A percentile compares a stretch with the other conserved stretches of the same genome.
Evolutionary conservation across 30 jellyfish, hydroid and myxozoan genomes (phyloP).

Genomic region (Pelagia noctiluca): DNA sequence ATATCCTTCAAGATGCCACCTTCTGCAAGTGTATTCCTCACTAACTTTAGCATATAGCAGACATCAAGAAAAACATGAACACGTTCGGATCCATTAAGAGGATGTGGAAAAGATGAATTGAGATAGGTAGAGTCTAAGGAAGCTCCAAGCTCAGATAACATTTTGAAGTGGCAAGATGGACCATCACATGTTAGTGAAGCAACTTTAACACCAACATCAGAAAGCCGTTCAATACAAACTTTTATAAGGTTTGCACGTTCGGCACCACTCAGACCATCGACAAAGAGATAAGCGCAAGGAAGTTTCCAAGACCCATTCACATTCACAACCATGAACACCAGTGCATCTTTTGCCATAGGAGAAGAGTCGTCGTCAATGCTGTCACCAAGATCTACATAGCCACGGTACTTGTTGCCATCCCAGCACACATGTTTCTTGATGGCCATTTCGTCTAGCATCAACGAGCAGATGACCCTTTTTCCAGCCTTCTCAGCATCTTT

Average conservation of each 20-base stretch:
- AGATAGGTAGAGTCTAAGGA: constrained; percentile 10
- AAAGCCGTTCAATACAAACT: constrained; percentile 32
- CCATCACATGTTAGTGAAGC: constrained; percentile 64
- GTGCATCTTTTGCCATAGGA: constrained; percentile 41
- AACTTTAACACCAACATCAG: constrained; percentile 24
- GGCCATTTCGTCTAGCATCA: constrained; percentile 74
- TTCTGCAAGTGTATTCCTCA: constrained; percentile 47
- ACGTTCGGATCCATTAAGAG: background rate
- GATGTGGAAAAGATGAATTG: constrained; percentile 42
- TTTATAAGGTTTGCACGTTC: constrained; percentile 65
- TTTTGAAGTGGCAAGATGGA: constrained; percentile 71
- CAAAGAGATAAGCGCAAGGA: constrained; percentile 59
- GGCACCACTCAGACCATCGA: constrained; percentile 53
- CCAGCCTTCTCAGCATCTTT: constrained; percentile 30
- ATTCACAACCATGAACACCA: constrained; percentile 61
- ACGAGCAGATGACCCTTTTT: constrained; percentile 27
- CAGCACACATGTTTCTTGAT: constrained; percentile 51
- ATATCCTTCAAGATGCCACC: constrained; percentile 37
- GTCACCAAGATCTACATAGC: constrained; percentile 63
- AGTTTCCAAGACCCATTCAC: constrained; percentile 71
- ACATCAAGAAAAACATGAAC: constrained; percentile 28
- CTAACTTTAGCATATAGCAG: constrained; percentile 68
- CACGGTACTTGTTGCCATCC: constrained; percentile 45
- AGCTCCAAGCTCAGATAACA: constrained; percentile 63
- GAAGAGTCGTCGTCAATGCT: constrained; percentile 44